Conservation (phyloP, 2,888 invertebrate genomes). For the Xestia rhomboidea region DNA sequence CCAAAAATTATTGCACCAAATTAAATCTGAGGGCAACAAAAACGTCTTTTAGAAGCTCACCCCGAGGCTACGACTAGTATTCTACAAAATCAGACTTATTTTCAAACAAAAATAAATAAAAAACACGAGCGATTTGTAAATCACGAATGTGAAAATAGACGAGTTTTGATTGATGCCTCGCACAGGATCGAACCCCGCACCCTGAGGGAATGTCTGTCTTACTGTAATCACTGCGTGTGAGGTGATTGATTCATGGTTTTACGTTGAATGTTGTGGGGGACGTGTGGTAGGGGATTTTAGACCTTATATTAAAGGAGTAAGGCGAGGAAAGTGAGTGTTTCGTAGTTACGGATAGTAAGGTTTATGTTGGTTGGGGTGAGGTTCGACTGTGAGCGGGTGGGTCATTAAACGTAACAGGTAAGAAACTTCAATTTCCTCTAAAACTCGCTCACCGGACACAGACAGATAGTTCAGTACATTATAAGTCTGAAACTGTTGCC, state of each 20-base stretch:
- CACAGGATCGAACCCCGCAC: constrained; percentile 74
- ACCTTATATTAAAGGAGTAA: constrained; percentile 36
- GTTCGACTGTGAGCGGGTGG: constrained; percentile 46
- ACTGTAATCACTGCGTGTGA: constrained; percentile 71
- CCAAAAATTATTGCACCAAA: constrained; percentile 35
- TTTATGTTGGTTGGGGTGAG: constrained; percentile 32
- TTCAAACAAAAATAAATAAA: constrained; percentile 39
- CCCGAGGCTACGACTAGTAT: constrained; percentile 58
- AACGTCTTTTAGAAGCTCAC: constrained; percentile 27
- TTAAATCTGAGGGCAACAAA: constrained; percentile 16
- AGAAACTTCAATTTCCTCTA: background rate
- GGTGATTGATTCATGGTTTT: constrained; percentile 72
- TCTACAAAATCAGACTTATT: constrained; percentile 50
- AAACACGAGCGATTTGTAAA: constrained; percentile 60
- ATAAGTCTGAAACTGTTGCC: background rate
- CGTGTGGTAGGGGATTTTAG: constrained; percentile 30
- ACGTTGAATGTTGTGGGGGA: constrained; percentile 12
- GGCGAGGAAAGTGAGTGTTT: background rate
- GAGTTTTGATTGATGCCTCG: constrained; percentile 82
- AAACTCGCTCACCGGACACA: background rate
- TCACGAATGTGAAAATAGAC: constrained; percentile 77
- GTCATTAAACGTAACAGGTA: background rate
- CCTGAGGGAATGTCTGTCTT: constrained; percentile 71
- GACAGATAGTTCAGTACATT: background rate
- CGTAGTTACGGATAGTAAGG: constrained; percentile 28